Evolutionary conservation across 1,140 invertebrate genomes (phyloP).

Genomic region (Aphidius gifuensis): DNA sequence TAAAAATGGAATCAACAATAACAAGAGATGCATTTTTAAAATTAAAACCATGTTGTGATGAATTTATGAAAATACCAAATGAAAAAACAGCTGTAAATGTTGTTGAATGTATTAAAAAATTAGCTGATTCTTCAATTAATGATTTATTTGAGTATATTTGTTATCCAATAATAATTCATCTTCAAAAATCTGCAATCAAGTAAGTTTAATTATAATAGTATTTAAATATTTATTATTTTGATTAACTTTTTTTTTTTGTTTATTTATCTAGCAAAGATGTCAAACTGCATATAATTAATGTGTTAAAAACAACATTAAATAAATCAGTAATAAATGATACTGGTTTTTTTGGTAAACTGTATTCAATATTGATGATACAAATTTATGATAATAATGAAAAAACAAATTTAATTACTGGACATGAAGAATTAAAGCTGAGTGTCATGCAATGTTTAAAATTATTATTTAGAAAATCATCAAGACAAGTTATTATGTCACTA

Average conservation of each 20-base stretch:
- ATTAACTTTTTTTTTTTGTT: slow-evolving; percentile 12
- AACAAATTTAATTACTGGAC: slow-evolving; percentile 46
- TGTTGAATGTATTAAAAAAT: slow-evolving; percentile 33
- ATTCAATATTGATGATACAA: slow-evolving; percentile 49
- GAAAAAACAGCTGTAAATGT: slow-evolving; percentile 42
- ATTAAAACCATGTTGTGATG: slow-evolving; percentile 57
- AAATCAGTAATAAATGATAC: slow-evolving; percentile 49
- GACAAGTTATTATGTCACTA: slow-evolving; percentile 51
- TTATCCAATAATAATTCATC: slow-evolving; percentile 54
- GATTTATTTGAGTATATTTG: slow-evolving; percentile 56
- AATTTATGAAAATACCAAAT: slow-evolving; percentile 50
- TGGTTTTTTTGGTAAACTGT: slow-evolving; percentile 54
- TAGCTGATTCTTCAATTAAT: slow-evolving; percentile 49
- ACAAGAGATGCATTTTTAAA: slow-evolving; percentile 44
- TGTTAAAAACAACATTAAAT: slow-evolving; percentile 46
- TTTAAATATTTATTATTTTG: no score
- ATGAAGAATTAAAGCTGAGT: slow-evolving; percentile 62
- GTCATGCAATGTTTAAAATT: slow-evolving; percentile 56
- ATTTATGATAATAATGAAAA: slow-evolving; percentile 53
- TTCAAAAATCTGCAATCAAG: slow-evolving; percentile 50
- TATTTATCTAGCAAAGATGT: slow-evolving; percentile 43
- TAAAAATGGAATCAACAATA: slow-evolving; percentile 29
- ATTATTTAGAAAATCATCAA: slow-evolving; percentile 52
- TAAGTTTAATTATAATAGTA: slow-evolving; percentile 33
- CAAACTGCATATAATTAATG: slow-evolving; percentile 50